Evolutionary conservation across 2,113 vertebrate genomes (phyloP).

Genomic region (Cacatua alba): DNA sequence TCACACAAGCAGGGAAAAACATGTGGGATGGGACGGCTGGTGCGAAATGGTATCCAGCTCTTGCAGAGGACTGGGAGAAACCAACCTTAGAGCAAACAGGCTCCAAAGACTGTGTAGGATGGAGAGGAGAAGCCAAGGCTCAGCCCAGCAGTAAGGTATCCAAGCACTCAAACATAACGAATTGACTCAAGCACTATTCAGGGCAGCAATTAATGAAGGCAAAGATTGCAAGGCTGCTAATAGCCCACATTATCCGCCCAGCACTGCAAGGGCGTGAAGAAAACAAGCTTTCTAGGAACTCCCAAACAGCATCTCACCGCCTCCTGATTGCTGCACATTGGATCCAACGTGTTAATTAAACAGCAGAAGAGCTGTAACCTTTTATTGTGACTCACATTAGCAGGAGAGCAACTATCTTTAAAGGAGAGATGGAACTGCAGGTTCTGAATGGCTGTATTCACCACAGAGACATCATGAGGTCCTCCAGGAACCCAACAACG

Average conservation of each 20-base stretch:
- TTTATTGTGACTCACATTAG: not conserved
- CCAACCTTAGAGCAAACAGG: not conserved
- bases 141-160: not conserved
- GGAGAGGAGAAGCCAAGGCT: not conserved
- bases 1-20: fast-evolving
- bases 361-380: not conserved
- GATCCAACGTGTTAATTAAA: not conserved
- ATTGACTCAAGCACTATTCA: not conserved
- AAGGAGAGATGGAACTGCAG: not conserved
- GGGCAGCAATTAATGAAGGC: not conserved
- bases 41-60: not conserved
- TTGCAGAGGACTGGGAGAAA: not conserved
- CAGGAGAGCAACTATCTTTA: not conserved
- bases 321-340: not conserved
- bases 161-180: not conserved
- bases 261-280: not conserved
- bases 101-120: fast-evolving
- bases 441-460: fast-evolving
- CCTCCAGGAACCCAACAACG: not conserved
- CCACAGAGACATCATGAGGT: not conserved
- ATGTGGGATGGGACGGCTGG: not conserved
- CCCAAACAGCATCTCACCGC: not conserved
- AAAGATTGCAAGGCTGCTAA: not conserved
- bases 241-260: not conserved
- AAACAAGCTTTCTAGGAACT: not conserved